Percentiles rank a stretch among this genome's conserved stretches.
These are phyloP conservation scores for Cerastis rubricosa DNA, from an alignment of 2,888 invertebrate genomes.

Conservation along the genomic window DNA sequence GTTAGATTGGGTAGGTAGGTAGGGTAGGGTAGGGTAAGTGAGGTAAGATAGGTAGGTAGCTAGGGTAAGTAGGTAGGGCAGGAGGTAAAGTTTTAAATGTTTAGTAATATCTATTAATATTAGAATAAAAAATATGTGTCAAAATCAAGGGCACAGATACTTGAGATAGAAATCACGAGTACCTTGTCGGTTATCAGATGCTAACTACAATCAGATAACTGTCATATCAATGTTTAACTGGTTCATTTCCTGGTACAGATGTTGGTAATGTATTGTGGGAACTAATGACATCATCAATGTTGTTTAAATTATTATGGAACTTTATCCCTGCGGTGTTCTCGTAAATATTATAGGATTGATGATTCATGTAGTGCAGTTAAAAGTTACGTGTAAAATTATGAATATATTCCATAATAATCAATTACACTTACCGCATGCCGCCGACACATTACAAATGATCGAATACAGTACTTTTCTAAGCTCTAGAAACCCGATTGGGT, in stretches of 20 bases:
- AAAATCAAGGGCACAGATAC: conserved; percentile 16
- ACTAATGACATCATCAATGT: conserved; percentile 36
- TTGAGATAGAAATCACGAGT: conserved; percentile 37
- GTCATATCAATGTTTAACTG: conserved; percentile 34
- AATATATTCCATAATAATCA: background rate
- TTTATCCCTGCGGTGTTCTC: background rate
- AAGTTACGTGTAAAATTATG: background rate
- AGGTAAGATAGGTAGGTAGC: no score
- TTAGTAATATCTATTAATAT: background rate
- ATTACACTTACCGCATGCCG: no score
- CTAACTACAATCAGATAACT: conserved; percentile 44
- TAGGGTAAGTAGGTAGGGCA: no score
- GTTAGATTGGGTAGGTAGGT: no score
- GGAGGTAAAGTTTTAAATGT: no score
- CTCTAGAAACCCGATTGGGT: background rate
- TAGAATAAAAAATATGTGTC: conserved; percentile 14
- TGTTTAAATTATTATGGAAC: conserved; percentile 14
- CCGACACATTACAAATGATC: background rate
- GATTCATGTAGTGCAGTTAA: background rate
- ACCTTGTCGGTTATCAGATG: conserved; percentile 40
- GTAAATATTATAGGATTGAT: background rate
- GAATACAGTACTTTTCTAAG: background rate
- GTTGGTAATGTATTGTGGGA: conserved; percentile 27
- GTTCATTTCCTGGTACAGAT: conserved; percentile 42
- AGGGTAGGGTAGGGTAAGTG: no score